These are phyloP conservation scores for Meteorus cinctellus DNA, from an alignment of 2,888 invertebrate species.

Conservation along the genomic window DNA sequence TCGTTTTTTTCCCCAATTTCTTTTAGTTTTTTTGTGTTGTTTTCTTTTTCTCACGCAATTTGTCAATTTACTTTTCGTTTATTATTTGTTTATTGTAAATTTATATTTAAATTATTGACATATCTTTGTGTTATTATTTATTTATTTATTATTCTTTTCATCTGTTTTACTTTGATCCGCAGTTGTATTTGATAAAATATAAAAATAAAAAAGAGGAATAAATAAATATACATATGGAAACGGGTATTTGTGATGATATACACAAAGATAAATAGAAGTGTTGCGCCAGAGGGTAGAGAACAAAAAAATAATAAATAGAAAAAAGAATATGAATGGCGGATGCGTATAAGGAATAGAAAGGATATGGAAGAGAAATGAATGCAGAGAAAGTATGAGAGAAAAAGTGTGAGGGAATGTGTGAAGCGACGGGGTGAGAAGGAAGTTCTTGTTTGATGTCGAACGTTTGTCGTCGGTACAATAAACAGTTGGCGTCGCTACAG, in stretches of 20 bases:
- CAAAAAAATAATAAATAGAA: slow-evolving; percentile 4
- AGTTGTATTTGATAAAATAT: neutral
- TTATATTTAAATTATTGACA: neutral
- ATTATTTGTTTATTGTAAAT: neutral
- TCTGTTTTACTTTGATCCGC: neutral
- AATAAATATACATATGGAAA: neutral
- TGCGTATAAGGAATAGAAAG: slow-evolving; percentile 2
- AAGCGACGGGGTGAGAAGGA: neutral
- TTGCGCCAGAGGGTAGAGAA: neutral
- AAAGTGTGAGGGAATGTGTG: too few species aligned
- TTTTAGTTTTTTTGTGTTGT: neutral
- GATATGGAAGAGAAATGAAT: slow-evolving; percentile 11
- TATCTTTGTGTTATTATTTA: neutral
- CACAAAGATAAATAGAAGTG: slow-evolving; percentile 2
- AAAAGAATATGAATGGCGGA: neutral
- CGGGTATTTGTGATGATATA: neutral
- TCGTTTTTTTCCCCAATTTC: neutral
- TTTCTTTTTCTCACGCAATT: slow-evolving; percentile 8
- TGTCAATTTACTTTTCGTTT: neutral
- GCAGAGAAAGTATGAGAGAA: slow-evolving; percentile 6
- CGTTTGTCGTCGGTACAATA: slow-evolving; percentile 51
- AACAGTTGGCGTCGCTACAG: slow-evolving; percentile 44
- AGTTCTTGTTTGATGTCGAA: slow-evolving; percentile 50
- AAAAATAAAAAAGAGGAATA: neutral
- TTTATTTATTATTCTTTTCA: neutral